Conservation (phyloP, 37 sponge, comb jelly and placozoan species). For the Ephydatia muelleri region DNA sequence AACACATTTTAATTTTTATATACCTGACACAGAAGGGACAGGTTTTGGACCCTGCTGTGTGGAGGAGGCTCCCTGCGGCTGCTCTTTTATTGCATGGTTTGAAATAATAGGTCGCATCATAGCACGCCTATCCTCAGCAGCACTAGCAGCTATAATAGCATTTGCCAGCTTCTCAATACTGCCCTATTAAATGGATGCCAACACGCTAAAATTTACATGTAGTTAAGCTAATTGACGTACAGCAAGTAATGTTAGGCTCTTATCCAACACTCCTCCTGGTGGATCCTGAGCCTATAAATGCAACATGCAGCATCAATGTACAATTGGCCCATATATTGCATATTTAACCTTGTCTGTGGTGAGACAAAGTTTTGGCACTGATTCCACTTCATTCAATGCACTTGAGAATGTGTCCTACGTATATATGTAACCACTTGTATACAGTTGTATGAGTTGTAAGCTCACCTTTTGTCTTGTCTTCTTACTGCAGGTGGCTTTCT, state of each 20-base stretch:
- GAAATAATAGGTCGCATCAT: not conserved
- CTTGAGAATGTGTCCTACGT: no score
- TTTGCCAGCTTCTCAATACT: not conserved
- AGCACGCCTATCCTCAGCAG: not conserved
- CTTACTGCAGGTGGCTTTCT: no score
- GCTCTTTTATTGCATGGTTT: not conserved
- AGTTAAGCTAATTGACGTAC: not conserved
- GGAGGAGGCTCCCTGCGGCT: not conserved
- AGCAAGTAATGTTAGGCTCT: not conserved
- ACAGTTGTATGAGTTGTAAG: no score
- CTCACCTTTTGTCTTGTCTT: no score
- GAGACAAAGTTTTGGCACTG: no score
- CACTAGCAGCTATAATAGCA: not conserved
- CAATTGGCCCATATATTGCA: no score
- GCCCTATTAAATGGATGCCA: not conserved
- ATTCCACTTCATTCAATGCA: no score
- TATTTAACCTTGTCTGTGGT: no score
- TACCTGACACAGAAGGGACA: not conserved
- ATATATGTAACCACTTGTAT: no score
- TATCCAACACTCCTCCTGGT: not conserved
- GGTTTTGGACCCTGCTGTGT: not conserved
- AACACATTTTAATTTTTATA: not conserved
- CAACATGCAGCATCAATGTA: no score
- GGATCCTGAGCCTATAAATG: not conserved
- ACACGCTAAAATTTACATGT: not conserved